Evolutionary conservation across 2,113 vertebrate genomes (phyloP).

Genomic region (Chroicocephalus ridibundus): DNA sequence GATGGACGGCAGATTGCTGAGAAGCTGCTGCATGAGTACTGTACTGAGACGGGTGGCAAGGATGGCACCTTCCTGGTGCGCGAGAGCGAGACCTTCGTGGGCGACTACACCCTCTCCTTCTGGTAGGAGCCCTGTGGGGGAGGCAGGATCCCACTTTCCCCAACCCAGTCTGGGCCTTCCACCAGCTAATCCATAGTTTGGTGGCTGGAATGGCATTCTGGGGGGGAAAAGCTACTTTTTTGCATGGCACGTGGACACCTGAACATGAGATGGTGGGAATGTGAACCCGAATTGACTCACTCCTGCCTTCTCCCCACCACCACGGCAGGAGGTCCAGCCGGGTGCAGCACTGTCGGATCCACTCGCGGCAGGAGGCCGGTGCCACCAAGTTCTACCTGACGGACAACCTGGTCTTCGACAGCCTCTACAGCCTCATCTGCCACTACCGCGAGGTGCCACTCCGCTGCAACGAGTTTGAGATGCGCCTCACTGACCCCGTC

Average conservation of each 20-base stretch:
- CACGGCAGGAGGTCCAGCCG: conserved; percentile 79
- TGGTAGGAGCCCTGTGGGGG: conserved; percentile 66
- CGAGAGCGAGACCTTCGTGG: conserved; percentile 89
- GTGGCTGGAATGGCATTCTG: background rate
- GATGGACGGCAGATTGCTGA: conserved; percentile 86
- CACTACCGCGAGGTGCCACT: conserved; percentile 87
- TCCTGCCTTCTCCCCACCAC: background rate
- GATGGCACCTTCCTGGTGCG: conserved; percentile 87
- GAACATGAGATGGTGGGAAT: accelerated
- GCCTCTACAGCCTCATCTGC: conserved; percentile 86
- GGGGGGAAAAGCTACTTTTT: accelerated
- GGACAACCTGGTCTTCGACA: conserved; percentile 88
- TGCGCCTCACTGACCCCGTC: conserved; percentile 83
- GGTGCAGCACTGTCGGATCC: conserved; percentile 87
- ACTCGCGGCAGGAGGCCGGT: conserved; percentile 83
- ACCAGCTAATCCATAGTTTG: too few relatives aligned
- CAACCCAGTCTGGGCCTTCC: accelerated
- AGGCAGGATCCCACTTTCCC: background rate
- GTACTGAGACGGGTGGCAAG: conserved; percentile 81
- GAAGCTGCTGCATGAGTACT: conserved; percentile 87
- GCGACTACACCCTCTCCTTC: conserved; percentile 88
- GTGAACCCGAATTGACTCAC: accelerated
- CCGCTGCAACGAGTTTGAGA: conserved; percentile 89
- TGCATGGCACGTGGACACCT: accelerated
- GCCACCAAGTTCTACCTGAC: conserved; percentile 86